Conservation (phyloP, 2,797 vertebrate species). For the Epinephelus malabaricus region DNA sequence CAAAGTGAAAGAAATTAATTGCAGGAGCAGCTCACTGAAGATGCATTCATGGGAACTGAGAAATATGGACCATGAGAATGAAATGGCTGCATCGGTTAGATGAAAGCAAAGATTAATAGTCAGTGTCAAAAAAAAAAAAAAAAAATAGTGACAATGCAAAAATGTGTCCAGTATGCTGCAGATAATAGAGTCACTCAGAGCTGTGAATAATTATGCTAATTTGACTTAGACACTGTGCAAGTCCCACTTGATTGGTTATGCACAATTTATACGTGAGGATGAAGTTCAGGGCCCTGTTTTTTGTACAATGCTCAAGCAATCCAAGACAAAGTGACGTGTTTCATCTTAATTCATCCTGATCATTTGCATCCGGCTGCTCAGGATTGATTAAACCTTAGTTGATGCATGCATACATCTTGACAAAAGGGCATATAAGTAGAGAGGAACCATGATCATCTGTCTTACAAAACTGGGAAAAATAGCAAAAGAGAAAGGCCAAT, state of each 20-base stretch:
- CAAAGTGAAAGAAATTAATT: not conserved
- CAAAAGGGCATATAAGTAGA: not conserved
- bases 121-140: too few relatives aligned
- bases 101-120: not conserved
- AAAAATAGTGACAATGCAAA: not conserved
- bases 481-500: not conserved
- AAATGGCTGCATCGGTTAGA: not conserved
- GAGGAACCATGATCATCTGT: not conserved
- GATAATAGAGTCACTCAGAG: slow-evolving; percentile 6
- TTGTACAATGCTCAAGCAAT: not conserved
- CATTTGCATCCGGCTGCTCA: too few relatives aligned
- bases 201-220: slow-evolving; percentile 4
- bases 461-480: not conserved
- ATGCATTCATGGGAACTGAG: not conserved
- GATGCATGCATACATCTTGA: too few relatives aligned
- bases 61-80: not conserved
- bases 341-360: too few relatives aligned
- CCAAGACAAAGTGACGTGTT: too few relatives aligned
- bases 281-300: too few relatives aligned
- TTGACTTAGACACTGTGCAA: not conserved
- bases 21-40: not conserved
- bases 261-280: too few relatives aligned
- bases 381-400: too few relatives aligned
- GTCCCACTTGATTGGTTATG: too few relatives aligned
- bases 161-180: not conserved